Conservation (phyloP, 2,888 invertebrate species). For the Eristalis tenax region DNA sequence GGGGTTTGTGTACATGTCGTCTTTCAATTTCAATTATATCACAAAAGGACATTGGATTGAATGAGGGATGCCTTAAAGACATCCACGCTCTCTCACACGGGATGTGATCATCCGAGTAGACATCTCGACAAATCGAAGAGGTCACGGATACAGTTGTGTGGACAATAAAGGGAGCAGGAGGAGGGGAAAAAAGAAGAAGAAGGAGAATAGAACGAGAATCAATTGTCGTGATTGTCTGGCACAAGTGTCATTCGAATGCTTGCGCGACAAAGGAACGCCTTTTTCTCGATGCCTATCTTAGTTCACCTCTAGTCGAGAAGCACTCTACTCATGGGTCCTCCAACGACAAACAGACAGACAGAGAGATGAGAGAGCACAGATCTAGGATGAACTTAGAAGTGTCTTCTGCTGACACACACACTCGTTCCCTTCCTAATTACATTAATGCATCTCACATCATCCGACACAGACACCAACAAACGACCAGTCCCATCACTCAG, state of each 20-base stretch:
- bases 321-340: slow-evolving; percentile 9
- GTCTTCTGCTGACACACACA: neutral
- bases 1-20: slow-evolving; percentile 1
- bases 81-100: neutral
- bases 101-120: slow-evolving; percentile 39
- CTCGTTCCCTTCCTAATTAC: slow-evolving; percentile 34
- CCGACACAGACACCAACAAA: neutral
- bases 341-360: too few relatives aligned
- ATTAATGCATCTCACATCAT: slow-evolving; percentile 55
- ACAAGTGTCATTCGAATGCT: slow-evolving; percentile 28
- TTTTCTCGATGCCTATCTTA: slow-evolving; percentile 34
- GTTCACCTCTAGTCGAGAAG: slow-evolving; percentile 20
- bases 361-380: slow-evolving; percentile 33
- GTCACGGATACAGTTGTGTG: slow-evolving; percentile 39
- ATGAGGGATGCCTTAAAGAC: slow-evolving; percentile 15
- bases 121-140: slow-evolving; percentile 60
- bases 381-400: slow-evolving; percentile 24
- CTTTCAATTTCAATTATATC: slow-evolving; percentile 62
- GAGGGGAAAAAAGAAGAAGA: neutral
- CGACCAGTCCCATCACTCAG: neutral
- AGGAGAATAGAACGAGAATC: slow-evolving; percentile 20
- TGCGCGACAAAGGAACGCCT: slow-evolving; percentile 41
- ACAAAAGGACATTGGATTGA: neutral
- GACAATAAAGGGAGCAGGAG: slow-evolving; percentile 32
- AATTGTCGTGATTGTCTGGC: slow-evolving; percentile 57